Evolutionary conservation across 2,888 invertebrate species (phyloP), one percentile per base, ranked within the genome.

Genomic region (Branchinecta sandiegonensis): DNA sequence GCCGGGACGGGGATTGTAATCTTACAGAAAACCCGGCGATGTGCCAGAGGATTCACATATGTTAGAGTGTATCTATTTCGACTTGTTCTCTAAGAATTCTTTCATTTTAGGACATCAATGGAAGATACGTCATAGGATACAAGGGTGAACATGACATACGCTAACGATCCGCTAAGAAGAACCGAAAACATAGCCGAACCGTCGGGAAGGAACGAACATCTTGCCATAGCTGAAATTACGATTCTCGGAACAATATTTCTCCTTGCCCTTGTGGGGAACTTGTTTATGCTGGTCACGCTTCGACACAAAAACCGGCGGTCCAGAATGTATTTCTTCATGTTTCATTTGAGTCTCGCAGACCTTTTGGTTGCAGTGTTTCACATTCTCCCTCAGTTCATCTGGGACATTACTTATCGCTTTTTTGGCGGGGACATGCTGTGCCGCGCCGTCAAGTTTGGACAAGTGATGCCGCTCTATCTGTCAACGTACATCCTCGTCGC

Each of bases 381-480:
- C 69, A 73, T 74, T 47, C 70, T 74, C 23, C 74, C 74, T 7
- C 74, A 74, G 69, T 69, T 74, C 46, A 68, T 73, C 47, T 74
- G 72, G 72, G 72, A 73, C 47, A 70, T 76, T 65, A 75, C 75
- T 11, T 75, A 72, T 69, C 72, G 80, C 68, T 84, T 83, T 76
- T 78, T 81, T 72, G 86, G 86, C 12, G 83, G 83, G 3, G 77
- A 79, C 65, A 71, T 81, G 47, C 76, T 84, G 70, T 85, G 85
- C 76, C 84, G 84, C 75, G 69, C 83, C 47, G 82, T 87, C 69
- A 85, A 84, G 75, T 87, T 83, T 75, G 78, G 82, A 14, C 86
- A 87, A 75, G 81, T 84, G 1, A 75, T 86, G 56, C 85, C 85
- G 2, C 82, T 84, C 37, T 86, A 85, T 76, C 78, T 85, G 69